A percentile compares a stretch with the other conserved stretches of the same genome.
These are phyloP conservation scores for Tinamus guttatus DNA, from an alignment of 2,113 vertebrate genomes.

Conservation along the genomic window DNA sequence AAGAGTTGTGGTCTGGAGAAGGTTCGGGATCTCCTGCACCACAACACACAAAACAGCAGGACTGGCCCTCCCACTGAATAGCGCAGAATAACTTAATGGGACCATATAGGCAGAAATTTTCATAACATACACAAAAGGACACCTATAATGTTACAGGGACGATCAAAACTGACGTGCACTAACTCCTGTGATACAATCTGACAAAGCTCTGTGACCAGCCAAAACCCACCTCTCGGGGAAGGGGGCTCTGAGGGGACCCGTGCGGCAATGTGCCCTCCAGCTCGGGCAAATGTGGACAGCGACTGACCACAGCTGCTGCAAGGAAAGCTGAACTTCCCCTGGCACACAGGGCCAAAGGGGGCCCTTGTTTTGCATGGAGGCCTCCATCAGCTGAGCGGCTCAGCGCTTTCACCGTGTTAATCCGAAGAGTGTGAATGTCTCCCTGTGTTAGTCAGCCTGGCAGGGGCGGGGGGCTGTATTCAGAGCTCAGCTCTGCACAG, in stretches of 20 bases:
- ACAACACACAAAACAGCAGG: not conserved
- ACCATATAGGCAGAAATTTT: not conserved
- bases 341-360: not conserved
- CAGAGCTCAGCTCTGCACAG: not conserved
- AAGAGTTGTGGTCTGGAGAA: not conserved
- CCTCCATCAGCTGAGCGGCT: not conserved
- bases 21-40: not conserved
- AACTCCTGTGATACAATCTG: not conserved
- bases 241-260: no score
- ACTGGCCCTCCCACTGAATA: not conserved
- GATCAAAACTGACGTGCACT: not conserved
- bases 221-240: not conserved
- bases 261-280: not conserved
- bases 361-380: not conserved
- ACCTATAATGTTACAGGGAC: not conserved
- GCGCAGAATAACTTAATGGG: not conserved
- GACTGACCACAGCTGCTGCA: not conserved
- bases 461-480: not conserved
- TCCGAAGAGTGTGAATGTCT: not conserved
- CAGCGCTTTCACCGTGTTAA: not conserved
- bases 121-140: not conserved
- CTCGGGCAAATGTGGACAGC: no score
- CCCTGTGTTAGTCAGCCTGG: not conserved
- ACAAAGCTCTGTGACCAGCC: not conserved
- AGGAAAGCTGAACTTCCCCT: not conserved